Base-by-base conservation (phyloP, 2,888 invertebrate genomes). In the Gasteruption jaculator region DNA sequence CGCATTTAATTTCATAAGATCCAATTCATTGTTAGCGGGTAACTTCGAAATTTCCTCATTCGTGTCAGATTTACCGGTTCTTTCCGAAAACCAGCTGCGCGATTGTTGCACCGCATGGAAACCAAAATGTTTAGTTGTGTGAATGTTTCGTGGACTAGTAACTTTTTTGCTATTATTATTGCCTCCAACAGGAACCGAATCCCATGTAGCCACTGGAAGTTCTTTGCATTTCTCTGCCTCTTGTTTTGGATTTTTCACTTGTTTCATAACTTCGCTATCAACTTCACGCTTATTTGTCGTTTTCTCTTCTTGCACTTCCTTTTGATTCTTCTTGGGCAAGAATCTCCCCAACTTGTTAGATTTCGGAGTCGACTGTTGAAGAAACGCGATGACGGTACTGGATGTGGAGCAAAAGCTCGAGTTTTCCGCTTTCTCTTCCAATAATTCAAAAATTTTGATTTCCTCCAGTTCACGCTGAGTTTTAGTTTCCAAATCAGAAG, bases 351-450 rank as follows among this genome's bases (percentile, higher is more conserved):
- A n/a, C n/a, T n/a, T n/a, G n/a, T 1, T 57, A 12, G 2, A n/a
- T n/a, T n/a, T n/a, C n/a, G 72, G 72, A 2, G 71, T 70, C 15
- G 71, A 67, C 37, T 71, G 70, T 40, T 67, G 73, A 41, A 81
- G 58, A 47, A 81, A 76, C 12, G 74, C 74, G 38, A 74, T 70
- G 16, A 83, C 76, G 33, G 81, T 78, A 33, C 82, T 83, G 25
- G 81, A 82, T 35, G 82, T 79, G 46, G 84, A 76, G 60, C 80
- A 81, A 53, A 89, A 85, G 60, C 85, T 86, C 15, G 84, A 83
- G 61, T 78, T 75, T 32, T 80, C 74, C 4, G 83, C 83, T 65
- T 84, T 84, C 56, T 82, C 79, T 70, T 91, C 90, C 22, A 91
- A 70, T 5, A 85, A 64, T 60, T 91, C 88, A 71, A 91, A 91